These are phyloP conservation scores for Eurytoma adleriae DNA, from an alignment of 2,888 invertebrate genomes.

Conservation along the genomic window DNA sequence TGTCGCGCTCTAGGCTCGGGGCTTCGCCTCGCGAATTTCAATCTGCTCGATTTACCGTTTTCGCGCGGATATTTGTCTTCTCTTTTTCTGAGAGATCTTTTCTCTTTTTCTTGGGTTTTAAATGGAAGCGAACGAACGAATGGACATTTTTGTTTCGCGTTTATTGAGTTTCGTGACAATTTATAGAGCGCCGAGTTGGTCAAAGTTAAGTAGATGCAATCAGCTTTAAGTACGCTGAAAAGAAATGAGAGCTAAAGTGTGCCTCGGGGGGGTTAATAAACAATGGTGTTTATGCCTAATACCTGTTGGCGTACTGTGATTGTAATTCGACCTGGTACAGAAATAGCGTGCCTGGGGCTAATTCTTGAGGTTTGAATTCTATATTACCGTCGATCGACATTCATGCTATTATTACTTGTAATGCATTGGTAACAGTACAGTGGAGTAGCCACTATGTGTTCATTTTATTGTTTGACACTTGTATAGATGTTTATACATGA, in stretches of 20 bases:
- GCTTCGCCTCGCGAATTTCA: too few species aligned
- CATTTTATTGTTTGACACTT: conserved; percentile 5
- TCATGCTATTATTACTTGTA: not conserved
- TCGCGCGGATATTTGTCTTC: too few species aligned
- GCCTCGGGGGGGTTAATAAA: conserved; percentile 10
- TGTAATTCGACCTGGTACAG: not conserved
- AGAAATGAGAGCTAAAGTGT: not conserved
- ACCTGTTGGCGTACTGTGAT: not conserved
- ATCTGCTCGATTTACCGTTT: too few species aligned
- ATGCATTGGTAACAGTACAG: not conserved
- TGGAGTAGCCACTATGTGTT: conserved; percentile 10
- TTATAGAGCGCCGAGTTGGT: too few species aligned
- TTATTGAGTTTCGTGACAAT: too few species aligned
- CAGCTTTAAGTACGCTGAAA: not conserved
- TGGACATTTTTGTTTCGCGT: too few species aligned
- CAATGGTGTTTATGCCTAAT: not conserved
- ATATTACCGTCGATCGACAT: not conserved
- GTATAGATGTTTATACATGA: not conserved
- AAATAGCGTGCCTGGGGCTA: conserved; percentile 6
- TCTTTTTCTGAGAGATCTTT: too few species aligned
- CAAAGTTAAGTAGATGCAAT: not conserved
- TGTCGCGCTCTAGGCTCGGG: not conserved
- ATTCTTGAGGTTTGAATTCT: not conserved
- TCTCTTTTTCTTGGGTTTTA: too few species aligned
- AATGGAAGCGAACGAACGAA: too few species aligned